Percentiles rank a stretch among this genome's conserved stretches.
Evolutionary conservation across 2,888 invertebrate genomes (phyloP).

Genomic region (Trilocha varians): DNA sequence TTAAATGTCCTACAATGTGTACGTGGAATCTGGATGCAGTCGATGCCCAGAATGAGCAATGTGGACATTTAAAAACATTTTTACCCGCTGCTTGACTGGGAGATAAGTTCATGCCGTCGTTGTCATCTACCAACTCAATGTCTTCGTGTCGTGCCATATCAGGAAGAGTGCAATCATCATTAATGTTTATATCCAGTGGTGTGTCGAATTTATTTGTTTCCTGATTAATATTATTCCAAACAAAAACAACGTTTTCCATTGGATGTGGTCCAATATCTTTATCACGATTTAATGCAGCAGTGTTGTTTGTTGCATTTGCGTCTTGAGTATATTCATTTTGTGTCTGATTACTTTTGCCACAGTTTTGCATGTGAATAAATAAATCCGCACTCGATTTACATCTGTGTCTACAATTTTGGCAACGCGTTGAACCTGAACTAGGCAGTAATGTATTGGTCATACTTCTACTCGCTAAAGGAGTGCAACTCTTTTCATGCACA

Average conservation of each 20-base stretch:
- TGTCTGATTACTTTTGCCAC: slow-evolving; percentile 63
- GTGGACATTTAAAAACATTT: slow-evolving; percentile 92
- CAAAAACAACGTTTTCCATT: slow-evolving; percentile 86
- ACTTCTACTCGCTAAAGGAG: slow-evolving; percentile 55
- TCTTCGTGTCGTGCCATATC: slow-evolving; percentile 46
- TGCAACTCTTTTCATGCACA: slow-evolving; percentile 82
- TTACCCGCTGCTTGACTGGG: slow-evolving; percentile 77
- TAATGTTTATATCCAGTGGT: slow-evolving; percentile 57
- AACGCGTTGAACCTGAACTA: slow-evolving; percentile 80
- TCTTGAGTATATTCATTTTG: slow-evolving; percentile 38
- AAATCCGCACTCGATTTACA: slow-evolving; percentile 90
- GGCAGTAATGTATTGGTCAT: slow-evolving; percentile 50
- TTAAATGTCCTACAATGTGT: slow-evolving; percentile 93
- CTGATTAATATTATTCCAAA: slow-evolving; percentile 81
- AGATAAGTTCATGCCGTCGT: slow-evolving; percentile 75
- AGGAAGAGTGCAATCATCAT: slow-evolving; percentile 60
- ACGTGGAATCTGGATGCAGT: slow-evolving; percentile 95
- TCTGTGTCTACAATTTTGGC: slow-evolving; percentile 88
- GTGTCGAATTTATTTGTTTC: slow-evolving; percentile 49
- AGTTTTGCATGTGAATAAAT: slow-evolving; percentile 81
- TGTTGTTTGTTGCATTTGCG: slow-evolving; percentile 21
- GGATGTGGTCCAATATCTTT: slow-evolving; percentile 76
- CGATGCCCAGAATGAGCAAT: slow-evolving; percentile 93
- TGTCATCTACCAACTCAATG: slow-evolving; percentile 49
- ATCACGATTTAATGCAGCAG: slow-evolving; percentile 35